Conservation (phyloP, 2,797 vertebrate genomes). For the Acestrorhynchus altus region DNA sequence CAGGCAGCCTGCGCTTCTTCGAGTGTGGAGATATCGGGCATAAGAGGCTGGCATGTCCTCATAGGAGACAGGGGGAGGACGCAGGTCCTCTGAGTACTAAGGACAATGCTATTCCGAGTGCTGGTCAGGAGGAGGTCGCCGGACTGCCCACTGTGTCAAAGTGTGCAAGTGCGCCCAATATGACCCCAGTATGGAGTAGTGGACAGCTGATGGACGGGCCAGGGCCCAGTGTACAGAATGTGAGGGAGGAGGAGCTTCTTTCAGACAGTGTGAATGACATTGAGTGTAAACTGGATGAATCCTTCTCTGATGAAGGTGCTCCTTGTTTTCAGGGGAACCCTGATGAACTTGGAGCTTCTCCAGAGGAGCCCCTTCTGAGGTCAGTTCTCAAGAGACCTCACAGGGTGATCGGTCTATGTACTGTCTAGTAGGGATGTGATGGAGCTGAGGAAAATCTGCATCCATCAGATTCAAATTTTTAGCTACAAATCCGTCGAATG, state of each 20-base stretch:
- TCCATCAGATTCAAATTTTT: too few relatives aligned
- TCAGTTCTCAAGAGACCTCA: too few relatives aligned
- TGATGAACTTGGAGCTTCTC: too few relatives aligned
- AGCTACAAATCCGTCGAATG: too few relatives aligned
- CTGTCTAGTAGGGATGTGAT: too few relatives aligned
- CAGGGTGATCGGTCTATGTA: too few relatives aligned
- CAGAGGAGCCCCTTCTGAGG: too few relatives aligned
- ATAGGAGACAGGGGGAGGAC: not conserved
- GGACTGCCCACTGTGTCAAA: not conserved
- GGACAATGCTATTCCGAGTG: too few relatives aligned
- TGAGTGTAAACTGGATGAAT: too few relatives aligned
- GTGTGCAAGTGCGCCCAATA: not conserved
- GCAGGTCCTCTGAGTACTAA: too few relatives aligned
- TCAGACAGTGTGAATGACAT: not conserved
- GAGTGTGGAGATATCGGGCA: not conserved
- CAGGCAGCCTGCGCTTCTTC: not conserved
- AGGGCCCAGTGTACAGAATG: not conserved
- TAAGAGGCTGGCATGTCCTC: not conserved
- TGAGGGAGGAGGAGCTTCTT: not conserved
- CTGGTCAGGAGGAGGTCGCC: not conserved
- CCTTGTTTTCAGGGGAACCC: too few relatives aligned
- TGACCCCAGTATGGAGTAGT: not conserved
- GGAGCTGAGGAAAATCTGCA: too few relatives aligned
- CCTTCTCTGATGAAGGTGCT: not conserved
- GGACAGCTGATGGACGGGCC: not conserved